Evolutionary conservation across 1,140 invertebrate species (phyloP).

Genomic region (Habropoda laboriosa): DNA sequence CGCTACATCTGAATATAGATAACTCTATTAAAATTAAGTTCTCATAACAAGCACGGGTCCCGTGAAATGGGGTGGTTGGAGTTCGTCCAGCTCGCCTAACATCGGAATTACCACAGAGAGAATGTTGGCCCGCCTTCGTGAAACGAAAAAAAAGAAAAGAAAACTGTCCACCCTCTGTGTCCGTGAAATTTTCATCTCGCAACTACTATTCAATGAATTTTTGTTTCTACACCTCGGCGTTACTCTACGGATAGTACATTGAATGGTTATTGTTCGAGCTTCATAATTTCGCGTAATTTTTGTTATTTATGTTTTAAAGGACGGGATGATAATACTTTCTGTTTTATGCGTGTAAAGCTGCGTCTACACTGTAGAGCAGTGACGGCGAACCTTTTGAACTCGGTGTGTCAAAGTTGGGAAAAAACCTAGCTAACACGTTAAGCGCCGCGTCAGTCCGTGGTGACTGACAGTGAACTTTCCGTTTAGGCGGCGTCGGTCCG

Average conservation of each 20-base stretch:
- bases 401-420: too few relatives aligned
- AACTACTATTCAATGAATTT: background rate
- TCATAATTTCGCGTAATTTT: too few relatives aligned
- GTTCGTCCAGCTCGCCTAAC: background rate
- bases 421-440: too few relatives aligned
- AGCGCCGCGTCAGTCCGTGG: too few relatives aligned
- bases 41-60: background rate
- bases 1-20: slow-evolving; percentile 17
- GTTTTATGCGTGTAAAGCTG: too few relatives aligned
- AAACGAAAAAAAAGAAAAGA: too few relatives aligned
- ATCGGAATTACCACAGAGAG: background rate
- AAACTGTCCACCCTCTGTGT: background rate
- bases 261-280: background rate
- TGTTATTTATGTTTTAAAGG: too few relatives aligned
- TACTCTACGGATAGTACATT: background rate
- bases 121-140: background rate
- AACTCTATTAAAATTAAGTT: slow-evolving; percentile 39
- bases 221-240: background rate
- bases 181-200: background rate
- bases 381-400: too few relatives aligned
- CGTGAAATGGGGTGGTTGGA: background rate
- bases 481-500: too few relatives aligned
- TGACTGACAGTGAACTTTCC: too few relatives aligned
- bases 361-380: too few relatives aligned
- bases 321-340: too few relatives aligned